These are phyloP conservation scores for Chaenodraco wilsoni DNA, from an alignment of 2,797 vertebrate genomes.

Conservation along the genomic window DNA sequence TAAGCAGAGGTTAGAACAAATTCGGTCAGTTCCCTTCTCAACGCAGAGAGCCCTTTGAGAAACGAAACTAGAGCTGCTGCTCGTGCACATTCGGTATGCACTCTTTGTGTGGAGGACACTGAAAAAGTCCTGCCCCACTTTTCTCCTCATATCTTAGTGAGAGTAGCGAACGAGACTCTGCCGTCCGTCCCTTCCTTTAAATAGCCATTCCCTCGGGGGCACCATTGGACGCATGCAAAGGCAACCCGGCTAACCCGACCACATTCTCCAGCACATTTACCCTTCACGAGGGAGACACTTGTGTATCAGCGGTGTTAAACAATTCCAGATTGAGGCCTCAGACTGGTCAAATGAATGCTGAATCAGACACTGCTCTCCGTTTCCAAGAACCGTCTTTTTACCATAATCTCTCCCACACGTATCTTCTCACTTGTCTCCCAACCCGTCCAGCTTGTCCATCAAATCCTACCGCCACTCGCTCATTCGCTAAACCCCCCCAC, in stretches of 20 bases:
- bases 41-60: constrained; percentile 10
- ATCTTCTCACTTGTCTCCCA: constrained; percentile 28
- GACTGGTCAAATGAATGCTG: constrained; percentile 6
- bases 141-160: constrained; percentile 66
- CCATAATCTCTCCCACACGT: not conserved
- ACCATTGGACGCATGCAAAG: constrained; percentile 76
- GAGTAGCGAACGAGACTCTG: constrained; percentile 58
- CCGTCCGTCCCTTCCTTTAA: constrained; percentile 78
- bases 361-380: constrained; percentile 11
- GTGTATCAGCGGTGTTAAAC: constrained; percentile 18
- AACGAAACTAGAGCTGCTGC: constrained; percentile 8
- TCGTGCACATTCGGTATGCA: constrained; percentile 13
- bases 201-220: constrained; percentile 76
- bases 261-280: constrained; percentile 66
- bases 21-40: constrained; percentile 18
- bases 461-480: constrained; percentile 41
- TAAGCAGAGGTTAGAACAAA: constrained; percentile 32
- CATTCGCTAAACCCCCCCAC: not conserved
- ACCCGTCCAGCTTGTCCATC: constrained; percentile 48
- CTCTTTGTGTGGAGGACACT: constrained; percentile 61
- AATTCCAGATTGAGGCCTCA: not conserved
- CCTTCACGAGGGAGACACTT: constrained; percentile 54
- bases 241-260: constrained; percentile 67
- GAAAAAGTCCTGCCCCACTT: constrained; percentile 78
- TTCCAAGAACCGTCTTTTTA: constrained; percentile 16